Evolutionary conservation across 2,888 invertebrate species (phyloP).

Genomic region (Zaprionus lineosus): DNA sequence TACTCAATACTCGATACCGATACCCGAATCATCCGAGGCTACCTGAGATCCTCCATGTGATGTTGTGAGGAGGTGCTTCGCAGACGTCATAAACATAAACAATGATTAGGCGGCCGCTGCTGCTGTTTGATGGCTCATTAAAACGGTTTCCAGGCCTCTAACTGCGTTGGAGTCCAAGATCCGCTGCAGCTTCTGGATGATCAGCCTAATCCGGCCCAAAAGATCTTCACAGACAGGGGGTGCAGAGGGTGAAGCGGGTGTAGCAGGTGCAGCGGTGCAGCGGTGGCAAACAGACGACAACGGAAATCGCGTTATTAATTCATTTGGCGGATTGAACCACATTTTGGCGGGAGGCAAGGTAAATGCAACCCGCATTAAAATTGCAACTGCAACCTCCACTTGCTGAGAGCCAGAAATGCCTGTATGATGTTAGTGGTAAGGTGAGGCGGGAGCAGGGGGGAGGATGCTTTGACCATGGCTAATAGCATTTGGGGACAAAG

Average conservation of each 20-base stretch:
- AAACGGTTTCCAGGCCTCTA: constrained; percentile 60
- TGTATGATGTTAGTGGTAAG: no score
- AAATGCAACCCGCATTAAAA: no score
- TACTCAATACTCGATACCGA: no score
- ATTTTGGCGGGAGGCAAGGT: no score
- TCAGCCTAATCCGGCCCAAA: constrained; percentile 9
- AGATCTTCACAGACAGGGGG: no score
- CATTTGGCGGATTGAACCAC: constrained; percentile 31
- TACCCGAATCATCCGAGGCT: no score
- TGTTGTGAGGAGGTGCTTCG: constrained; percentile 9
- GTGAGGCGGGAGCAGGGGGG: no score
- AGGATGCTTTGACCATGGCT: no score
- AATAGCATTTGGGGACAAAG: background rate
- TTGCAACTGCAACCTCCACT: no score
- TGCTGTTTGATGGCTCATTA: constrained; percentile 58
- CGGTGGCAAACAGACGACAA: background rate
- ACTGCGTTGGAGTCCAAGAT: background rate
- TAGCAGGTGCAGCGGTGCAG: background rate
- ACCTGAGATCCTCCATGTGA: no score
- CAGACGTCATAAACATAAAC: constrained; percentile 65
- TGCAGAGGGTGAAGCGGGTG: no score
- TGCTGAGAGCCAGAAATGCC: no score
- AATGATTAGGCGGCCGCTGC: constrained; percentile 64
- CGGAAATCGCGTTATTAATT: constrained; percentile 31
- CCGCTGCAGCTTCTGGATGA: background rate